These are phyloP conservation scores for Naja naja DNA, from an alignment of 2,113 vertebrate genomes.

Conservation along the genomic window DNA sequence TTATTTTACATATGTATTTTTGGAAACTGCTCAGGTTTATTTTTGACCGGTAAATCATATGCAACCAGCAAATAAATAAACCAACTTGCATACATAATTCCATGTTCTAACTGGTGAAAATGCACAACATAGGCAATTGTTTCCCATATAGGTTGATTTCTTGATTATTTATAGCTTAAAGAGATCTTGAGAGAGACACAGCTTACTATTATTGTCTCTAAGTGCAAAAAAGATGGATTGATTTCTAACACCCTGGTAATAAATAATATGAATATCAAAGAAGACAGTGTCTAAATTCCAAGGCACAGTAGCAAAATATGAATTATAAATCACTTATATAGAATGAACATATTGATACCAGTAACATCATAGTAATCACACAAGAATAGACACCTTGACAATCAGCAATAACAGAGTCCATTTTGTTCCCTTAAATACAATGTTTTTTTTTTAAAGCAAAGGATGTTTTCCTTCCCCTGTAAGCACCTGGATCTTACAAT, in stretches of 20 bases:
- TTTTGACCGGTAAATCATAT: not conserved
- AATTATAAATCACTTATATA: constrained; percentile 2
- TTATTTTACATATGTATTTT: not conserved
- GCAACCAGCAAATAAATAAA: not conserved
- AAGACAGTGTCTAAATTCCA: not conserved
- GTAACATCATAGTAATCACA: constrained; percentile 2
- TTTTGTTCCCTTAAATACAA: constrained; percentile 5
- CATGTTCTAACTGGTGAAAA: not conserved
- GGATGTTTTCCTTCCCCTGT: not conserved
- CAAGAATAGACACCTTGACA: not conserved
- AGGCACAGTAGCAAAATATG: not conserved
- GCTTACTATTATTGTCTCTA: not conserved
- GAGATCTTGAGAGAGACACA: not conserved
- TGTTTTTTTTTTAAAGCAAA: not conserved
- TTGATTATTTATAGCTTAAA: not conserved
- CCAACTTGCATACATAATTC: no score
- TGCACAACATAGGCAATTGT: not conserved
- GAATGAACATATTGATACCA: not conserved
- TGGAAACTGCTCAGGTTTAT: not conserved
- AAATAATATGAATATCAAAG: not conserved
- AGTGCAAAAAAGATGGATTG: not conserved
- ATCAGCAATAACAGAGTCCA: not conserved
- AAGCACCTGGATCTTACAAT: not conserved
- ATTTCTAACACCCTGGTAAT: not conserved
- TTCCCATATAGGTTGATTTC: not conserved